These are phyloP conservation scores for Nansenia antarctica DNA, from an alignment of 2,113 vertebrate genomes.

Conservation along the genomic window DNA sequence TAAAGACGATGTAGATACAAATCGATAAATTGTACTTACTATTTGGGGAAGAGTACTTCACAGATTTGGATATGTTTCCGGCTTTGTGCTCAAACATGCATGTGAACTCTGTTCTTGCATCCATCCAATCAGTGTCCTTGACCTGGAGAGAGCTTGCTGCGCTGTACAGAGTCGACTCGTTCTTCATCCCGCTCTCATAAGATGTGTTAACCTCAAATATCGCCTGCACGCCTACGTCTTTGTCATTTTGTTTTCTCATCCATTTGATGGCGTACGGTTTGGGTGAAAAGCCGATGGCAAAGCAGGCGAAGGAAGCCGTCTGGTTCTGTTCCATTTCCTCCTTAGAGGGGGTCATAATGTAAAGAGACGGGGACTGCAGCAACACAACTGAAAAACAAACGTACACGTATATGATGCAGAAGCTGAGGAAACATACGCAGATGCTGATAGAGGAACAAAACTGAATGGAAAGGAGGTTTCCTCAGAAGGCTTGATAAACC, in stretches of 20 bases:
- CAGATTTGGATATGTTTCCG: accelerated
- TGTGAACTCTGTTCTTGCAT: accelerated
- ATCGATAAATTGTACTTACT: too few relatives aligned
- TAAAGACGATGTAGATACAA: too few relatives aligned
- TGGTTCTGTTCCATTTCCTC: neutral
- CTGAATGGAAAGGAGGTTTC: too few relatives aligned
- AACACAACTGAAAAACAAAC: too few relatives aligned
- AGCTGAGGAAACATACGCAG: slow-evolving; percentile 43
- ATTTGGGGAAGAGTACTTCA: too few relatives aligned
- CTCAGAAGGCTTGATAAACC: too few relatives aligned
- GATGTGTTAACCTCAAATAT: neutral
- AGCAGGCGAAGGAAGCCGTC: slow-evolving; percentile 36
- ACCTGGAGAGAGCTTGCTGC: slow-evolving; percentile 59
- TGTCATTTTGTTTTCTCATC: slow-evolving; percentile 29
- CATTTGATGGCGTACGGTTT: slow-evolving; percentile 48
- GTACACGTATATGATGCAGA: slow-evolving; percentile 5
- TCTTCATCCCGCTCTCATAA: accelerated
- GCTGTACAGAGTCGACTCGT: neutral
- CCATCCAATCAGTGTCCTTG: accelerated
- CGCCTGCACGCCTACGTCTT: accelerated
- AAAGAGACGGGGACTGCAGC: too few relatives aligned
- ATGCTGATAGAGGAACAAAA: too few relatives aligned
- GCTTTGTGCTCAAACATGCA: slow-evolving; percentile 44
- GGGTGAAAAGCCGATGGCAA: too few relatives aligned
- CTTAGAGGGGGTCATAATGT: too few relatives aligned